Base-by-base conservation (phyloP, 2,113 vertebrate species). In the Myocastor coypus region DNA sequence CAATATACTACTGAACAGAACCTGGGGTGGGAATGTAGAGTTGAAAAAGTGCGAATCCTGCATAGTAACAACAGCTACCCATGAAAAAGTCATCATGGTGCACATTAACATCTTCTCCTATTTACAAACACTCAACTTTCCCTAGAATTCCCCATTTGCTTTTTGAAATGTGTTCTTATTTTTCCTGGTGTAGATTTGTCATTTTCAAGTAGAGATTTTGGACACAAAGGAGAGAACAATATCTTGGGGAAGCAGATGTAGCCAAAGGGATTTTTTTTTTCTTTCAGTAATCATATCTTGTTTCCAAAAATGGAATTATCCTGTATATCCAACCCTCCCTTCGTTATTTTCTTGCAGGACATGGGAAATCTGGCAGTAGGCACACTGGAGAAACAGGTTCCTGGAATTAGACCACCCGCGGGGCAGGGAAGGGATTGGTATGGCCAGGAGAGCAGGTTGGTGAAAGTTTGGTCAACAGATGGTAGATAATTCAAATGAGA, bases 1-100 rank as follows among this genome's bases (percentile, higher is more conserved):
- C 97, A 98, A 95, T 94, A 94, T 90, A 94, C 93, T 97, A 95
- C 96, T 95, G 94, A 95, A 96, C 83, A 55, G 85, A 87, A 68
- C 34, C 88, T 97, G 87, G 83, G 78, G 69, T 59, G 69, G 95
- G 95, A 96, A 63, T 95, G 55, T 37, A 83, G 63, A 57, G 55
- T 75, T 96, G 82, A 95, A 98, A 98, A 96, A 57, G 26, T 94
- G 55, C 26, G 83, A 19, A 83, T 97, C 96, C 85, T 89, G 87
- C 64, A 61, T 90, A 94, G 52, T 94, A 92, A 77, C 96, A 96
- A 85, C 94, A 28, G 73, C 71, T 46, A 97, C 83, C 55, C 66
- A 88, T 83, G 94, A 34, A 85, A 71, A 95, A 2, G 28, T 32
- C 59, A n/a, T 87, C 9, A 24, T 89, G 68, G 87, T 42, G 91